Conservation (phyloP, 2,113 vertebrate species). For the Carassius gibelio region DNA sequence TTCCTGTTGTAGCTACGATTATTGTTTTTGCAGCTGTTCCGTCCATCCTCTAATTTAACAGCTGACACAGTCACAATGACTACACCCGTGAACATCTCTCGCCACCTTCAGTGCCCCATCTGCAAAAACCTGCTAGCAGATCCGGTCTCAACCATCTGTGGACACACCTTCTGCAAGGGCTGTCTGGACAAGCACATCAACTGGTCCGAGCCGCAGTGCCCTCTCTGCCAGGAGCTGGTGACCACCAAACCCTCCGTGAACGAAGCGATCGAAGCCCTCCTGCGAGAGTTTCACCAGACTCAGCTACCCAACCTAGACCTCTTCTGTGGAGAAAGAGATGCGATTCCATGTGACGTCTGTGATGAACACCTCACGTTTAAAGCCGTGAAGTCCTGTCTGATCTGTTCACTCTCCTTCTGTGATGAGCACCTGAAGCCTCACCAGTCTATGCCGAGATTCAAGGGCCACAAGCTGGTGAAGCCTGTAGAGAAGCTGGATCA, state of each 20-base stretch:
- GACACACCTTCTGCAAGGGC: constrained; percentile 65
- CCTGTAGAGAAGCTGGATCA: constrained; percentile 85
- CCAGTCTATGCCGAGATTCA: constrained; percentile 75
- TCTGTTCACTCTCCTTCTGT: constrained; percentile 89
- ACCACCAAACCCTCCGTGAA: constrained; percentile 19
- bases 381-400: constrained; percentile 87
- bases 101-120: constrained; percentile 63
- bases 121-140: constrained; percentile 56
- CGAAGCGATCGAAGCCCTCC: constrained; percentile 54
- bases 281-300: background rate
- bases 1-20: background rate
- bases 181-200: constrained; percentile 26
- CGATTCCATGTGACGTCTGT: constrained; percentile 86
- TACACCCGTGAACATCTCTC: background rate
- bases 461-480: constrained; percentile 85
- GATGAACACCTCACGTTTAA: constrained; percentile 75
- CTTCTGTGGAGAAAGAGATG: constrained; percentile 58
- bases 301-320: background rate
- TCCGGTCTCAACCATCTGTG: constrained; percentile 65
- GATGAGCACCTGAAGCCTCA: constrained; percentile 83
- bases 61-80: background rate
- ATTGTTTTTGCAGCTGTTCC: background rate
- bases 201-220: background rate
- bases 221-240: constrained; percentile 56
- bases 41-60: background rate